Evolutionary conservation across 2,888 invertebrate species (phyloP), one percentile per base, ranked within the genome.

Genomic region (Netelia fuscicornis): DNA sequence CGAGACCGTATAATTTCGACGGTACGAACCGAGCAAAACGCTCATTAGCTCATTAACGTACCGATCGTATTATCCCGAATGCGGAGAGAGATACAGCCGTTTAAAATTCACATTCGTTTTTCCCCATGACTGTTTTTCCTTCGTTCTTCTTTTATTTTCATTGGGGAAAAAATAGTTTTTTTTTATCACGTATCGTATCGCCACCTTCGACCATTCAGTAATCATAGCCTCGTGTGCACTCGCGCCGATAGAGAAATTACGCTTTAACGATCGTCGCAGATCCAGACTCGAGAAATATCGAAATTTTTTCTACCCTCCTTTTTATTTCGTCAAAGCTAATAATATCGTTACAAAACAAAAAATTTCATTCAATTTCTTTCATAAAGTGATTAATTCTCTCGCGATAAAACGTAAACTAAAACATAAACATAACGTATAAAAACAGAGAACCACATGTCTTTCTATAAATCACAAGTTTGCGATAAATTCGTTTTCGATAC

Each of bases 11-110:
- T 79, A 81, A 85, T 81, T 85, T 48, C 70, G 30, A 65, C 68
- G 58, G 64, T 64, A 44, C 56, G 70, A 70, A 58, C 52, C 67
- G 74, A 52, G 67, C 64, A 60, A 82, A 79, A 85, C 70, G 65
- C 58, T 85, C 78, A 81, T 79, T 81, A 71, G 70, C 78, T 85
- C 84, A 81, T 85, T 81, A 78, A 68, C 64, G 64, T 79, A 54
- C 78, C 78, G 56, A 65, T 54, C 37, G 70, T 78, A 52, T 62
- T 70, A 78, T 65, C 37, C 37, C 6, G 48, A 37, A 30, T 42
- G 11, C 56, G 54, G 25, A 2, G 25, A 25, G 25, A 67, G 64
- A 60, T 42, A 71, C 23, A 71, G 37, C 68, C 23, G 2, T 67
- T 74, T 44, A 74, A 72, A 72, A 77, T 77, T 82, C 30, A 65